A percentile compares a stretch with the other conserved stretches of the same genome.
Evolutionary conservation across 2,888 invertebrate species (phyloP).

Genomic region (Chrysolina americana): DNA sequence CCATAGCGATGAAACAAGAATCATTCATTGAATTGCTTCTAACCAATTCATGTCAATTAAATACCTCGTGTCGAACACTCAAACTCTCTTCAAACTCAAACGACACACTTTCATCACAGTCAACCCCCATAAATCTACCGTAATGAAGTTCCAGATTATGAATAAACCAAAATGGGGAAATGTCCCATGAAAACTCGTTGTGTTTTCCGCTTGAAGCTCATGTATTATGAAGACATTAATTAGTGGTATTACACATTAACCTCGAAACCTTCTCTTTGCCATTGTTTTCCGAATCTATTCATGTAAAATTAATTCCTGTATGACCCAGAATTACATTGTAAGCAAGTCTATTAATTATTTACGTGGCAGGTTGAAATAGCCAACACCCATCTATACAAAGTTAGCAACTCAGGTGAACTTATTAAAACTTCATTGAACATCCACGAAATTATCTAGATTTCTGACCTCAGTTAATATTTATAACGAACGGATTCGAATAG

Average conservation of each 20-base stretch:
- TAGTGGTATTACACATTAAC: constrained; percentile 31
- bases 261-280: constrained; percentile 27
- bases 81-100: too few relatives aligned
- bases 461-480: too few relatives aligned
- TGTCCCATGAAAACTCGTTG: constrained; percentile 18
- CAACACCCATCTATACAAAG: constrained; percentile 6
- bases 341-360: constrained; percentile 2
- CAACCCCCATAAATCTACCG: background rate
- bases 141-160: constrained; percentile 9
- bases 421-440: too few relatives aligned
- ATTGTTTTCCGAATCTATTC: constrained; percentile 31
- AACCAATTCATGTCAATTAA: too few relatives aligned
- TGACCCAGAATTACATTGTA: constrained; percentile 10
- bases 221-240: constrained; percentile 33
- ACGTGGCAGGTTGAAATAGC: background rate
- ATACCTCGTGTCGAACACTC: too few relatives aligned
- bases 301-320: constrained; percentile 21
- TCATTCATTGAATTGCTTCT: too few relatives aligned
- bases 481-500: too few relatives aligned
- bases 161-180: constrained; percentile 12
- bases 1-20: too few relatives aligned
- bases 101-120: background rate
- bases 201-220: constrained; percentile 25
- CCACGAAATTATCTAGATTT: too few relatives aligned
- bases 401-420: too few relatives aligned